phyloP scores from a whole-genome alignment of 2,797 vertebrate genomes.

The Sebastes vulpes region DNA sequence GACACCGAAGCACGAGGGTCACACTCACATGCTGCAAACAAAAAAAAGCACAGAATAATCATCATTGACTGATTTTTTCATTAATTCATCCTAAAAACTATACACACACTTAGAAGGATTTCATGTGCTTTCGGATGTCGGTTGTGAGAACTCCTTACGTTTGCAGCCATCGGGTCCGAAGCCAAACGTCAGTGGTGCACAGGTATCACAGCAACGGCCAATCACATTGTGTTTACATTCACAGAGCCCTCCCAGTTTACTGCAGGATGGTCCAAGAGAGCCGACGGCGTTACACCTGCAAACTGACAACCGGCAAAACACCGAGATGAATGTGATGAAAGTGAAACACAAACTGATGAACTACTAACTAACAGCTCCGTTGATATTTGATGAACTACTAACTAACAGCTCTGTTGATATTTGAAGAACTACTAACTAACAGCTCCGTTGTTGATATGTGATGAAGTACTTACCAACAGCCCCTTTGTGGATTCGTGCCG shows the following conservation, averaged over 20 bases:
- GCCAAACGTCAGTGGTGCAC: constrained; percentile 85
- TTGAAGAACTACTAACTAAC: constrained; percentile 75
- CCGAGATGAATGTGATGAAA: background rate
- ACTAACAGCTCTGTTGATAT: background rate
- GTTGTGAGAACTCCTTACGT: constrained; percentile 68
- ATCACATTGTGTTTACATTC: constrained; percentile 88
- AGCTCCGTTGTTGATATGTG: constrained; percentile 85
- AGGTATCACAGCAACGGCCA: constrained; percentile 90
- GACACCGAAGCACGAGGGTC: constrained; percentile 85
- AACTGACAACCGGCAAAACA: constrained; percentile 68
- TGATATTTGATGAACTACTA: no score
- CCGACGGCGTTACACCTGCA: constrained; percentile 88
- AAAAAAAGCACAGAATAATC: background rate
- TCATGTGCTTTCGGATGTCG: background rate
- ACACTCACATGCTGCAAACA: constrained; percentile 87
- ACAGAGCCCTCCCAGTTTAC: constrained; percentile 88
- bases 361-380: no score
- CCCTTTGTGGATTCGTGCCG: constrained; percentile 88
- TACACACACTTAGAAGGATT: background rate
- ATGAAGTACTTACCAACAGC: constrained; percentile 84
- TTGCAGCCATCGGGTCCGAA: constrained; percentile 88
- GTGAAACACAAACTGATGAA: background rate
- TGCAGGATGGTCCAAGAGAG: constrained; percentile 81
- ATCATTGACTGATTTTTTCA: background rate
- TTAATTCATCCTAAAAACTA: background rate